Base-by-base conservation (phyloP, 30 jellyfish, hydroid and myxozoan species). In the Pelagia noctiluca region DNA sequence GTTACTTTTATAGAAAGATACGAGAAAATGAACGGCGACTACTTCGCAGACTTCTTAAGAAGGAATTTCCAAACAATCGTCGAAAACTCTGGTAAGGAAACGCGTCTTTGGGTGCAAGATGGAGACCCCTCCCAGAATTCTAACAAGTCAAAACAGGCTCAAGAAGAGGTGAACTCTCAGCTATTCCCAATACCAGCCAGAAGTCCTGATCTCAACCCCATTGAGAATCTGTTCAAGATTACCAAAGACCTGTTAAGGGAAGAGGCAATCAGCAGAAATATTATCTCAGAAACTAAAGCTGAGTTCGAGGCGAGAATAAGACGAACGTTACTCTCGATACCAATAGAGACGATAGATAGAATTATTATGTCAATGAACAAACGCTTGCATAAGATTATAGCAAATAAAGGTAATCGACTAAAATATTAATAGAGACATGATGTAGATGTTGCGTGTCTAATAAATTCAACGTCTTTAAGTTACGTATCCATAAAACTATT, bases 401-500 rank as follows among this genome's bases (percentile, higher is more conserved):
- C 35, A 63, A 19, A 71, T 49, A 78, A 78, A 34, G 86, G 90
- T 4, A 54, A 81, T 25, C 87, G 64, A 8, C 47, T 53, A 0
- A 81, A 66, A 29, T 81, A 81, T 81, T 81, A 52, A 48, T 24
- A n/a, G n/a, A n/a, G n/a, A n/a, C n/a, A n/a, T n/a, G n/a, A n/a
- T n/a, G n/a, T 22, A 25, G 67, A 25, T 18, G 30, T 18, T 64
- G 30, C 69, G 35, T 31, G 35, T 63, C 75, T n/a, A 19, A 28
- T n/a, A 13, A 46, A 63, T 63, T 36, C 3, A 21, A n/a, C 12
- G 29, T 21, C 42, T 21, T 22, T 21, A 21, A 28, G 75, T 21
- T 13, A 21, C 19, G 35, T 13, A 63, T 21, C 23, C 13, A 21
- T 21, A 19, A 29, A 53, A 33, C 21, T 35, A 22, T 63, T 21